A percentile compares a stretch with the other conserved stretches of the same genome.
These are phyloP conservation scores for Chromis chromis DNA, from an alignment of 2,797 vertebrate species.

Conservation along the genomic window DNA sequence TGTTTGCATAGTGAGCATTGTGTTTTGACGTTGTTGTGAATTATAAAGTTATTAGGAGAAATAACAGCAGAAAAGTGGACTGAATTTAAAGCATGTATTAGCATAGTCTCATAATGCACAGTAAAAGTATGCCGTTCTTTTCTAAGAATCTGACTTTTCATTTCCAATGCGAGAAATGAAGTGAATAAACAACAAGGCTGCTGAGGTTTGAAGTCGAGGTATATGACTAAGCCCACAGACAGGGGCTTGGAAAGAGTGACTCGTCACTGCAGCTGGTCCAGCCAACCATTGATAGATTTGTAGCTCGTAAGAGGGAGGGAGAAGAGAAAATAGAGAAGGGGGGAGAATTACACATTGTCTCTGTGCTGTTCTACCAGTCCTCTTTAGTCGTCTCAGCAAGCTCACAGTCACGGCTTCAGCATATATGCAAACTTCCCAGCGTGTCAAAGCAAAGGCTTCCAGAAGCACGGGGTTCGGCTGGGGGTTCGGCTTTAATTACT, in stretches of 20 bases:
- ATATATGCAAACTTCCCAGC: conserved; percentile 58
- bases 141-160: background rate
- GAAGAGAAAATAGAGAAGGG: background rate
- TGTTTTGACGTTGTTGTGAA: background rate
- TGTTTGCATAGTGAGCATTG: background rate
- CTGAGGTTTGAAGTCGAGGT: conserved; percentile 36
- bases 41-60: background rate
- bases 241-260: conserved; percentile 67
- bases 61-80: background rate
- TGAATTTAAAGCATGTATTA: background rate
- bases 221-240: conserved; percentile 32
- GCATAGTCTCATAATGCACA: background rate
- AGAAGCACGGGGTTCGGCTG: conserved; percentile 50
- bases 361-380: conserved; percentile 22
- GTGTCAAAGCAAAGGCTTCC: conserved; percentile 58
- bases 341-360: conserved; percentile 41
- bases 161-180: background rate
- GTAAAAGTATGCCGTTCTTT: background rate
- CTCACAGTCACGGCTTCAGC: conserved; percentile 43
- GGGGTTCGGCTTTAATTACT: conserved; percentile 79
- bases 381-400: conserved; percentile 35
- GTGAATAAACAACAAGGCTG: conserved; percentile 15
- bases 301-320: conserved; percentile 18
- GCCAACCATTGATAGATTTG: conserved; percentile 64
- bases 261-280: conserved; percentile 36